A percentile compares a stretch with the other conserved stretches of the same genome.
These are phyloP conservation scores for Philereme vetulata DNA, from an alignment of 2,888 invertebrate genomes.

Conservation along the genomic window DNA sequence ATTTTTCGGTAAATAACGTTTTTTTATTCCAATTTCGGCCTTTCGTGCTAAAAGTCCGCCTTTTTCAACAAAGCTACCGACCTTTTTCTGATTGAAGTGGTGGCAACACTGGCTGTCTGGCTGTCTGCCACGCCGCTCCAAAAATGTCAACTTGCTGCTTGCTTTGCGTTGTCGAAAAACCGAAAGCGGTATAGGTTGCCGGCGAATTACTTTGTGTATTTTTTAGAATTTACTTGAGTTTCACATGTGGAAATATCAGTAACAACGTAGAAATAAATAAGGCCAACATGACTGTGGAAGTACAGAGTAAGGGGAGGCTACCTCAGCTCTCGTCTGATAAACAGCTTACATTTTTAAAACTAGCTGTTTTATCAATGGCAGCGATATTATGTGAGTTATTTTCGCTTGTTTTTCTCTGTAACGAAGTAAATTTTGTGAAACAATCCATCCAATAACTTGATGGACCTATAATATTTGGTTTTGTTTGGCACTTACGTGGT, in stretches of 20 bases:
- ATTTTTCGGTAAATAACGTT: no score
- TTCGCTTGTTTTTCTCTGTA: constrained; percentile 5
- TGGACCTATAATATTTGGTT: not conserved
- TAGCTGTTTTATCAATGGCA: constrained; percentile 95
- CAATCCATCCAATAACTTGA: not conserved
- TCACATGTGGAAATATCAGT: constrained; percentile 30
- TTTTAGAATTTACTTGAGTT: constrained; percentile 31
- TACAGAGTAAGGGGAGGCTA: constrained; percentile 65
- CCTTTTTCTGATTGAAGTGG: no score
- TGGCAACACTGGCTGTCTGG: no score
- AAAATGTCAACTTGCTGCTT: constrained; percentile 19
- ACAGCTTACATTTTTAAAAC: constrained; percentile 84
- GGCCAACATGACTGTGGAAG: constrained; percentile 70
- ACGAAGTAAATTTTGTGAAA: not conserved
- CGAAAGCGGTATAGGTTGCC: constrained; percentile 67
- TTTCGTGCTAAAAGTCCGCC: no score
- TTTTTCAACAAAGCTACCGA: no score
- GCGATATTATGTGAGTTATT: constrained; percentile 94
- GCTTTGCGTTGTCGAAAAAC: constrained; percentile 32
- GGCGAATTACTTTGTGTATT: constrained; percentile 54
- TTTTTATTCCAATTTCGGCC: no score
- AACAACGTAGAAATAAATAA: constrained; percentile 34
- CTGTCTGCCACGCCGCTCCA: constrained; percentile 2
- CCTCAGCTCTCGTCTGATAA: constrained; percentile 76
- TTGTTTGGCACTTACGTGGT: constrained; percentile 55